Evolutionary conservation across 2,113 vertebrate genomes (phyloP).

Genomic region (Danionella cerebrum): DNA sequence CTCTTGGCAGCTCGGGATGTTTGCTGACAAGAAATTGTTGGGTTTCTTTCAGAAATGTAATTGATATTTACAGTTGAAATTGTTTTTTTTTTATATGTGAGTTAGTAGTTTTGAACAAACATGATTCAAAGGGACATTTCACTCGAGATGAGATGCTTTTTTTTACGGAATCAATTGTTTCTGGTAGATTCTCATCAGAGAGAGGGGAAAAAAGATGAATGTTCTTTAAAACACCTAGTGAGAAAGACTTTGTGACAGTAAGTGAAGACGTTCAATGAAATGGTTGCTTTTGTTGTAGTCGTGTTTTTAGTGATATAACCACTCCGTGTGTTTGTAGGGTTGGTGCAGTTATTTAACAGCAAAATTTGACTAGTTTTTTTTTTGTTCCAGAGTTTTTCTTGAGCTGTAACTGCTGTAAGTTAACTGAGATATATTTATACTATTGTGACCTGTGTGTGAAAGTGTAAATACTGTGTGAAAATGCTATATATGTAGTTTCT

Average conservation of each 20-base stretch:
- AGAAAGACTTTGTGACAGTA: no score
- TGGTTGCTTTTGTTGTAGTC: conserved; percentile 79
- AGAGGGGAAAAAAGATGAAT: no score
- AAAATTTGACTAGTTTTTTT: conserved; percentile 54
- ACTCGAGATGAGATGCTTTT: no score
- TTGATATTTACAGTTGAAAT: conserved; percentile 60
- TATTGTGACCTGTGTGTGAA: conserved; percentile 71
- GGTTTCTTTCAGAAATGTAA: conserved; percentile 24
- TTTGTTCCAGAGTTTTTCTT: conserved; percentile 57
- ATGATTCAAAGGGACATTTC: no score
- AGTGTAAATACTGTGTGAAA: conserved; percentile 70
- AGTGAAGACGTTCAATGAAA: no score
- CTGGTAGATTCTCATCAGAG: no score
- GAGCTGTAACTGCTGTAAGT: conserved; percentile 72
- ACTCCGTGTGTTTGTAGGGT: conserved; percentile 69
- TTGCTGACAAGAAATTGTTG: conserved; percentile 39
- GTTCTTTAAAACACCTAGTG: no score
- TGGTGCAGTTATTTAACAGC: conserved; percentile 72
- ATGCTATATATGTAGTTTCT: conserved; percentile 70
- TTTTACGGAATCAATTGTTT: no score
- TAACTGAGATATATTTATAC: conserved; percentile 75
- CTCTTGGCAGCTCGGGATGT: conserved; percentile 58
- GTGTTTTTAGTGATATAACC: conserved; percentile 92
- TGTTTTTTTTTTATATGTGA: conserved; percentile 73
- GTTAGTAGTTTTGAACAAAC: conserved; percentile 73